Evolutionary conservation across 1,140 invertebrate species (phyloP).

Genomic region (Macrostomum lignano): DNA sequence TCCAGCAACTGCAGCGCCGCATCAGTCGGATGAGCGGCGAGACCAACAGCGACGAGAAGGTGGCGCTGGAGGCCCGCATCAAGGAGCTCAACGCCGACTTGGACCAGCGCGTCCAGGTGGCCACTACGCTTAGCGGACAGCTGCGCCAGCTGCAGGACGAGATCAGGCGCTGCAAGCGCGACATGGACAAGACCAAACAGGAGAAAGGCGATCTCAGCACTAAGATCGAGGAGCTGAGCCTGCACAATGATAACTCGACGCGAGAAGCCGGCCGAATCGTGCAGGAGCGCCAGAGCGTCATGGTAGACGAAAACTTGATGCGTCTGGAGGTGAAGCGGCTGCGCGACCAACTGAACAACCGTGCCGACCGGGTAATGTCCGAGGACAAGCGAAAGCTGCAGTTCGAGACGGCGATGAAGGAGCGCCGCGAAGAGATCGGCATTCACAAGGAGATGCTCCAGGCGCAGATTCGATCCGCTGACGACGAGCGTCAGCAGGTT

Average conservation of each 20-base stretch:
- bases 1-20: slow-evolving; percentile 22
- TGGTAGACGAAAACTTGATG: slow-evolving; percentile 26
- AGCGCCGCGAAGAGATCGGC: slow-evolving; percentile 12
- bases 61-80: slow-evolving; percentile 15
- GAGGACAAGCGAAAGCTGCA: slow-evolving; percentile 22
- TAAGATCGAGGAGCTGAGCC: slow-evolving; percentile 24
- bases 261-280: slow-evolving; percentile 12
- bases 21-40: slow-evolving; percentile 25
- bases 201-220: slow-evolving; percentile 17
- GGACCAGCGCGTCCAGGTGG: slow-evolving; percentile 16
- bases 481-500: slow-evolving; percentile 21
- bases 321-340: slow-evolving; percentile 23
- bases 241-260: slow-evolving; percentile 24
- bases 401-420: slow-evolving; percentile 13
- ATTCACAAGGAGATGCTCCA: slow-evolving; percentile 26
- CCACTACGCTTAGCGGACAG: slow-evolving; percentile 16
- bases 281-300: slow-evolving; percentile 12
- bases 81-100: slow-evolving; percentile 16
- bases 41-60: slow-evolving; percentile 22
- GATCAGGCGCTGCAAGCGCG: slow-evolving; percentile 14
- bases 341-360: slow-evolving; percentile 14
- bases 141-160: slow-evolving; percentile 18
- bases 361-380: slow-evolving; percentile 11
- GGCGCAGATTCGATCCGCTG: slow-evolving; percentile 17
- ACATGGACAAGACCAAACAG: slow-evolving; percentile 14